Base-by-base conservation (phyloP, 2,113 vertebrate genomes). In the Microtus montanus region DNA sequence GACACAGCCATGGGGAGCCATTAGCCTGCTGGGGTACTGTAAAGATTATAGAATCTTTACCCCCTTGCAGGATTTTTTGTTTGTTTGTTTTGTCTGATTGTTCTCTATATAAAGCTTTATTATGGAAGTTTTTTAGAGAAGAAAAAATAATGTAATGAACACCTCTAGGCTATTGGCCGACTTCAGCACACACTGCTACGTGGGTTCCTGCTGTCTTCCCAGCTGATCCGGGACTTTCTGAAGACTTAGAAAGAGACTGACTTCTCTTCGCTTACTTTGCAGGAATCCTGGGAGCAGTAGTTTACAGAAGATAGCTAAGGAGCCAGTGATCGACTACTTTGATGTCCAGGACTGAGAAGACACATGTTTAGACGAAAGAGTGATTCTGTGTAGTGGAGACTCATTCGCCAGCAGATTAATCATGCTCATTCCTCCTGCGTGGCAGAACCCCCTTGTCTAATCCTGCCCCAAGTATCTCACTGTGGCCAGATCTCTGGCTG, bases 251-350 rank as follows among this genome's bases (percentile, higher is more conserved):
- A 87, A 89, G 78, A 94, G 70, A 75, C 28, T 78, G 47, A 90
- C 71, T 28, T 64, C 90, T 70, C 94, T 84, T 95, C 91, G n/a
- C 98, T 98, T 96, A 82, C 22, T 94, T 98, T 98, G 92, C 97
- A 99, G 99, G 98, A 97, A 92, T 79, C 94, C 97, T 94, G 98
- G 98, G 58, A 97, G 95, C 96, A 98, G 97, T 95, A 97, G 97
- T 97, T 98, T 99, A 98, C 98, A 98, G 33, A 99, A 99, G 97
- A 98, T 98, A 78, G 92, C 98, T 58, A 99, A 99, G 97, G 99
- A 99, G 91, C 98, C 99, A 1, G 70, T 98, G 33, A 99, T 99
- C 77, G 99, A 99, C 98, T 99, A 99, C 97, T 99, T 99, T 97
- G 99, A 99, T 97, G 99, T 99, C 92, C 99, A 99, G 96, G 99